Conservation (phyloP, 1,140 invertebrate species). For the Colletes gigas region DNA sequence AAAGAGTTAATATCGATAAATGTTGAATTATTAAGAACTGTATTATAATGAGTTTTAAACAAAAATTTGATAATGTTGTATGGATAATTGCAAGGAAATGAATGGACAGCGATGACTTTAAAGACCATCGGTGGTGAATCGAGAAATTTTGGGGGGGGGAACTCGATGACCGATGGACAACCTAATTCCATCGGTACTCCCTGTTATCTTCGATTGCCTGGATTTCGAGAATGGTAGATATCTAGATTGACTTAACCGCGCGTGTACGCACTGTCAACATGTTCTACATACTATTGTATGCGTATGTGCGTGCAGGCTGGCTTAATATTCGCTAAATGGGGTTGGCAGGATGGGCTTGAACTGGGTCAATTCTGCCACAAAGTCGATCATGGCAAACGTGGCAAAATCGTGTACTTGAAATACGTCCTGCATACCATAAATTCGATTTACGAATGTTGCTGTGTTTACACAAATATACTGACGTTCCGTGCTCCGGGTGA, state of each 20-base stretch:
- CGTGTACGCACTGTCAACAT: slow-evolving; percentile 50
- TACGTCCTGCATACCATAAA: not conserved
- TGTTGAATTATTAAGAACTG: not conserved
- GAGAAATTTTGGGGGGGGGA: slow-evolving; percentile 13
- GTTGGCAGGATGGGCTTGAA: slow-evolving; percentile 23
- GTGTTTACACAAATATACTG: not conserved
- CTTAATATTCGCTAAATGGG: slow-evolving; percentile 50
- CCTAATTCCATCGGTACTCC: slow-evolving; percentile 34
- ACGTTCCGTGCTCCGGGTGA: not conserved
- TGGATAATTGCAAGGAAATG: not conserved
- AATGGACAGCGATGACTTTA: not conserved
- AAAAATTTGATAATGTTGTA: not conserved
- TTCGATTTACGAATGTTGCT: not conserved
- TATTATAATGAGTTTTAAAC: too few species aligned
- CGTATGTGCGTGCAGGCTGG: slow-evolving; percentile 32
- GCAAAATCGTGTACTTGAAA: slow-evolving; percentile 33
- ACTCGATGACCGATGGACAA: slow-evolving; percentile 14
- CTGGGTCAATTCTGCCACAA: slow-evolving; percentile 44
- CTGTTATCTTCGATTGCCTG: slow-evolving; percentile 41
- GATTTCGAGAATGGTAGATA: slow-evolving; percentile 50
- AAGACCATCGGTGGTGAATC: not conserved
- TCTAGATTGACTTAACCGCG: slow-evolving; percentile 53
- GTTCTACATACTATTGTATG: slow-evolving; percentile 28
- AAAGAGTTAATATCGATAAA: not conserved
- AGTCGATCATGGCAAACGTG: slow-evolving; percentile 35